A percentile compares a stretch with the other conserved stretches of the same genome.
phyloP scores from a whole-genome alignment of 2,797 vertebrate species.

The Leucoraja ocellata region DNA sequence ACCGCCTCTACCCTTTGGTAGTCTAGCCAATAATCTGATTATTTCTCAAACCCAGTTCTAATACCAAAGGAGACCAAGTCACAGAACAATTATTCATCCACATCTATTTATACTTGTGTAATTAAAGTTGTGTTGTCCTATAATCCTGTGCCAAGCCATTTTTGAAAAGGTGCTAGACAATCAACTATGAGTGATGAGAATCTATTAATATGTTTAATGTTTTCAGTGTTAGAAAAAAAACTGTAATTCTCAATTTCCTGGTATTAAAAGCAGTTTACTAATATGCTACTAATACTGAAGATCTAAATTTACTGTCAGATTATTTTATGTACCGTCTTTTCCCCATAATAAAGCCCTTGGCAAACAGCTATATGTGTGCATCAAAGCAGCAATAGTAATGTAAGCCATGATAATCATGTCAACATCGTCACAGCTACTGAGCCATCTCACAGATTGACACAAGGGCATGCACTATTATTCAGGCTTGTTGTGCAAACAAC shows the following conservation, averaged over 20 bases:
- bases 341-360: not conserved
- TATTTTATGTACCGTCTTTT: not conserved
- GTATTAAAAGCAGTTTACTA: not conserved
- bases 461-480: not conserved
- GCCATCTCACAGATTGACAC: not conserved
- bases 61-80: not conserved
- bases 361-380: not conserved
- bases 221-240: not conserved
- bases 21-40: not conserved
- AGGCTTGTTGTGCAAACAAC: not conserved
- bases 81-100: not conserved
- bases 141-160: not conserved
- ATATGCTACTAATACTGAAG: not conserved
- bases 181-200: not conserved
- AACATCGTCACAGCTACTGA: not conserved
- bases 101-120: not conserved
- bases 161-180: not conserved
- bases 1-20: too few species aligned
- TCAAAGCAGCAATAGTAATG: not conserved
- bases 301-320: not conserved
- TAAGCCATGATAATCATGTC: not conserved
- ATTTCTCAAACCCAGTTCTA: not conserved
- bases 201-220: not conserved
- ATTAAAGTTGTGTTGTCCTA: not conserved
- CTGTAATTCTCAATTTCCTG: not conserved